Conservation (phyloP, 2,888 invertebrate species). For the Phortica magna region DNA sequence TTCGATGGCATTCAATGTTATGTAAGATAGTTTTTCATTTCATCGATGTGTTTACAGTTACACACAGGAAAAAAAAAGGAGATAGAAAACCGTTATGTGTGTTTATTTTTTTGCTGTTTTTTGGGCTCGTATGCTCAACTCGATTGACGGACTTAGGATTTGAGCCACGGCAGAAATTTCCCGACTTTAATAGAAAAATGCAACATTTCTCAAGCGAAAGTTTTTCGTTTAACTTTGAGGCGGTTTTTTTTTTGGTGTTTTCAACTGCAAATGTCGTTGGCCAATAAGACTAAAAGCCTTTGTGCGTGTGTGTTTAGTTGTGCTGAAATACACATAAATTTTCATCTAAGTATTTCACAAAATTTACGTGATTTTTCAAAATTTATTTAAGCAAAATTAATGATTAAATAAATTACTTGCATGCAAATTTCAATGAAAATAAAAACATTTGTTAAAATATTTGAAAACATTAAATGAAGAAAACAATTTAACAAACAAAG, state of each 20-base stretch:
- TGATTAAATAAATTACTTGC: too few relatives aligned
- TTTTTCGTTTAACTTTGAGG: neutral
- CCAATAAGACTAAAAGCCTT: neutral
- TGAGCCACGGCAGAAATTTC: constrained; percentile 24
- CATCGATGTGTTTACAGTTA: constrained; percentile 11
- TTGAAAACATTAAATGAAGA: too few relatives aligned
- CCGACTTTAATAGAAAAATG: constrained; percentile 23
- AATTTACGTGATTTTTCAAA: too few relatives aligned
- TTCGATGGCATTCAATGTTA: neutral
- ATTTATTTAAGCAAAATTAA: too few relatives aligned
- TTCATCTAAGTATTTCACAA: neutral
- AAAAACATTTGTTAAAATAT: too few relatives aligned
- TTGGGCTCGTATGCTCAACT: neutral
- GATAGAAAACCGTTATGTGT: constrained; percentile 4
- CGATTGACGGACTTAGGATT: neutral
- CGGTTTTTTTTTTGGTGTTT: neutral
- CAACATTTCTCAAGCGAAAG: constrained; percentile 22
- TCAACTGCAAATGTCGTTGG: neutral
- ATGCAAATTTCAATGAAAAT: too few relatives aligned
- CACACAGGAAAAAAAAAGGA: neutral
- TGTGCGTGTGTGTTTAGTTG: neutral
- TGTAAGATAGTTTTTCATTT: constrained; percentile 6
- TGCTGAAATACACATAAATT: neutral
- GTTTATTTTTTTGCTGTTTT: constrained; percentile 9
- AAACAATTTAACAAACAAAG: too few relatives aligned